Base-by-base conservation (phyloP, 2,113 vertebrate genomes). In the Cyanoramphus novaezelandiae region DNA sequence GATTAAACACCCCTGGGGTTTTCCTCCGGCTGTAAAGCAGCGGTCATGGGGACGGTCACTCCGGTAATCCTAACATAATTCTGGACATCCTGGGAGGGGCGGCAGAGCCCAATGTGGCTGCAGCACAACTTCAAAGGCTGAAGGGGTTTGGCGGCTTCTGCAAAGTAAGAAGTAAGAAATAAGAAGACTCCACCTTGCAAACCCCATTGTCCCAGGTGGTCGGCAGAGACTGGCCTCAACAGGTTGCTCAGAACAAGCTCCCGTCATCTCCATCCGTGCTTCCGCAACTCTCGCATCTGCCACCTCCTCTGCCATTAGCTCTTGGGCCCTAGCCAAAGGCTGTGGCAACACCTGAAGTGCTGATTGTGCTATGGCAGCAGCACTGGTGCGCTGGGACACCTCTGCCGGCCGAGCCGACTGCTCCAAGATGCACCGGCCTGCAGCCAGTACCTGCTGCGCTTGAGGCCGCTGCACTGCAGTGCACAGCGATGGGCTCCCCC, bases 301-400 rank as follows among this genome's bases (percentile, higher is more conserved):
- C 68, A 53, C 85, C 79, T 93, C 79, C 94, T 94, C 93, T 53
- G n/a, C 88, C 75, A 88, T 93, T 82, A 95, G 70, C 74, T 85
- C 74, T n/a, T 92, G 94, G 87, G 71, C 78, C 0, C 0, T 17
- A 59, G 79, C 90, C 94, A 94, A 65, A 16, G 55, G 24, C 60
- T 47, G 76, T 93, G 88, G 79, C 85, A 94, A 95, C 88, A 93
- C 95, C 92, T 96, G 87, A 86, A 50, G 86, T 35, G 44, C 55
- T 82, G 62, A 89, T 10, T 47, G 84, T 74, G 82, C 75, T 70
- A 29, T 41, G 82, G 90, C 92, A 90, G 86, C 80, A 64, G 90
- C 0, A 4, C 43, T 15, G 44, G 39, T 31, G 35, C 59, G 47
- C 35, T 29, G 64, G 82, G 68, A 25, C 0, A 0, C 20, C 1